Evolutionary conservation across 2,113 vertebrate species (phyloP).

Genomic region (Pontoporia blainvillei): DNA sequence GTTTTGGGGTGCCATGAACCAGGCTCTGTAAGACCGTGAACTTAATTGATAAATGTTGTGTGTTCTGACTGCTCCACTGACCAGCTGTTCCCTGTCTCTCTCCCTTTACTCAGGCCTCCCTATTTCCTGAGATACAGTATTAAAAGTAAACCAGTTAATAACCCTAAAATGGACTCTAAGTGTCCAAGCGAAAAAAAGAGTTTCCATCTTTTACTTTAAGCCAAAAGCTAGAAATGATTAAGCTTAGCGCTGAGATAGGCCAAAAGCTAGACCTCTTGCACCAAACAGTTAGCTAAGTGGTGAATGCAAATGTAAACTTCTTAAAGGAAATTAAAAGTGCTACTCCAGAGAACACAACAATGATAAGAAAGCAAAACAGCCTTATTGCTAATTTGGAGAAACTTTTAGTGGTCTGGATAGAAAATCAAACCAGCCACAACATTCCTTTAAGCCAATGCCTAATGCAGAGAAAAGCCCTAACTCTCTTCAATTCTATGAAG

Average conservation of each 20-base stretch:
- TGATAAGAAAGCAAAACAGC: not conserved
- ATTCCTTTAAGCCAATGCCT: not conserved
- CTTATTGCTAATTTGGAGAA: not conserved
- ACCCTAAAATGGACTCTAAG: not conserved
- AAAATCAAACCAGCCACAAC: not conserved
- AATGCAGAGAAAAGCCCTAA: not conserved
- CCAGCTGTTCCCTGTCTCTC: not conserved
- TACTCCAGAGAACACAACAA: not conserved
- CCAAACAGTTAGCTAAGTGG: not conserved
- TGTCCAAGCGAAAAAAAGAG: not conserved
- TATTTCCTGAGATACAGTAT: not conserved
- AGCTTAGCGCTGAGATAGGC: not conserved
- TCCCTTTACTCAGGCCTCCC: not conserved
- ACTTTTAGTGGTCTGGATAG: not conserved
- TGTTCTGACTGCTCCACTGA: not conserved
- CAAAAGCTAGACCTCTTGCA: not conserved
- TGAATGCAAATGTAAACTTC: not conserved
- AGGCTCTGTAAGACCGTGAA: not conserved
- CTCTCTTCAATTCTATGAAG: not conserved
- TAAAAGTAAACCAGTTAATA: not conserved
- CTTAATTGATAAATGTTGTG: not conserved
- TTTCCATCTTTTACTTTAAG: not conserved
- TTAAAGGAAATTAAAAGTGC: not conserved
- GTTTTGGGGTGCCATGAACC: not conserved
- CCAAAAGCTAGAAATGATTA: not conserved